A percentile compares a stretch with the other conserved stretches of the same genome.
phyloP scores from a whole-genome alignment of 2,113 vertebrate species.

The Laterallus jamaicensis region DNA sequence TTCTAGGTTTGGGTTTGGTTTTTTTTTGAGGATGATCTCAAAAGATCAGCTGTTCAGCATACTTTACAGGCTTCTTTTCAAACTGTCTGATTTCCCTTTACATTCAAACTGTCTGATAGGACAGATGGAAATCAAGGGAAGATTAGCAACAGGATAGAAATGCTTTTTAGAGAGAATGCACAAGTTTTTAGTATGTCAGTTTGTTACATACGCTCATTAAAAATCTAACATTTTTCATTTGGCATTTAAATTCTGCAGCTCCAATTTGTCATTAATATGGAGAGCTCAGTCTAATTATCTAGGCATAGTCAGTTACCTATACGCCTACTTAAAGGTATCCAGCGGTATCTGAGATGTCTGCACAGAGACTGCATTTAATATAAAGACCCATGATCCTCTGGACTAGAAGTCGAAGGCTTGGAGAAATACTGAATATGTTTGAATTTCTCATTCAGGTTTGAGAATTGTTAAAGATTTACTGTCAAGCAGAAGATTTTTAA shows the following conservation, averaged over 20 bases:
- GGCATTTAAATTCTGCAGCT: neutral
- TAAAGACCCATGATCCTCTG: neutral
- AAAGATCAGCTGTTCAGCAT: neutral
- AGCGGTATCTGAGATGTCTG: neutral
- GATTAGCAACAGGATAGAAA: neutral
- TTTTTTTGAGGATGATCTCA: neutral
- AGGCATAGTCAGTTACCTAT: neutral
- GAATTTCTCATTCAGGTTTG: neutral
- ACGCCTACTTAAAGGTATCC: neutral
- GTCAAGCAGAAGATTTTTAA: neutral
- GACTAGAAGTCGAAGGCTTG: neutral
- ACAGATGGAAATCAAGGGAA: neutral
- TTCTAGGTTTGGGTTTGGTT: neutral
- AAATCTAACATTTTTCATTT: neutral
- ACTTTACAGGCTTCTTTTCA: neutral
- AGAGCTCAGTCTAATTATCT: neutral
- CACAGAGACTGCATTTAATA: neutral
- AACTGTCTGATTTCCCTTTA: neutral
- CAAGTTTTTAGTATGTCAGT: neutral
- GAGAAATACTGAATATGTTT: rapidly evolving
- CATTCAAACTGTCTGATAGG: neutral
- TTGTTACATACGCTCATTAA: neutral
- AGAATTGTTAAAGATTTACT: neutral
- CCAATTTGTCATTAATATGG: neutral
- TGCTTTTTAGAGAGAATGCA: neutral